Evolutionary conservation across 1,140 invertebrate genomes (phyloP).

Genomic region (Diachasma alloeum): DNA sequence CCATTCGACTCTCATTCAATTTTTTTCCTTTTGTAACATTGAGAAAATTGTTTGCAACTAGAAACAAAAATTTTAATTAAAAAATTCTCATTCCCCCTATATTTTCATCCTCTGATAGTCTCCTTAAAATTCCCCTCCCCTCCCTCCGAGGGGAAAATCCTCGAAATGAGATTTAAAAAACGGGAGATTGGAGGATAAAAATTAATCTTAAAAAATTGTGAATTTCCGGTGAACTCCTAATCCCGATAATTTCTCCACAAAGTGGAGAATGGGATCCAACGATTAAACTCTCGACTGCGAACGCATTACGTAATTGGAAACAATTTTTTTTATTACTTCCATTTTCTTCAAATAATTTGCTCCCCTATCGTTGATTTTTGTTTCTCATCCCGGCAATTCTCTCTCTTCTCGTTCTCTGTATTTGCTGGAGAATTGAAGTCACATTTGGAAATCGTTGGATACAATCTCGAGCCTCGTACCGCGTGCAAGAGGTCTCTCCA

Average conservation of each 20-base stretch:
- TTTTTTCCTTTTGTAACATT: too few species aligned
- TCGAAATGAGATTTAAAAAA: background rate
- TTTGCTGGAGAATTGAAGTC: background rate
- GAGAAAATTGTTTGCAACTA: too few species aligned
- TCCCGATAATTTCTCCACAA: constrained; percentile 6
- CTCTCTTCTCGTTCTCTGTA: background rate
- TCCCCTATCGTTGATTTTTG: background rate
- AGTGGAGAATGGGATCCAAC: background rate
- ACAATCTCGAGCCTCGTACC: background rate
- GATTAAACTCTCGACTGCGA: background rate
- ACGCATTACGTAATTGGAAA: background rate
- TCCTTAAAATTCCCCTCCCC: too few species aligned
- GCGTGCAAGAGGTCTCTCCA: background rate
- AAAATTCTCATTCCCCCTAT: too few species aligned
- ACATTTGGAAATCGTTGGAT: constrained; percentile 2
- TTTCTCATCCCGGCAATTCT: background rate
- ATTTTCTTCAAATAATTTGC: background rate
- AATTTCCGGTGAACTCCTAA: background rate
- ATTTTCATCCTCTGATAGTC: too few species aligned
- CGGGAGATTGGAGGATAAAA: constrained; percentile 8
- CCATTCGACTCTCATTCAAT: too few species aligned
- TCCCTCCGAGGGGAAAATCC: background rate
- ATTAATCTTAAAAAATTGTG: constrained; percentile 7
- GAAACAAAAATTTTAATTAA: too few species aligned
- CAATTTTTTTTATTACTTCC: background rate